Base-by-base conservation (phyloP, 2,888 invertebrate species). In the Pachycephus smyrnensis region DNA sequence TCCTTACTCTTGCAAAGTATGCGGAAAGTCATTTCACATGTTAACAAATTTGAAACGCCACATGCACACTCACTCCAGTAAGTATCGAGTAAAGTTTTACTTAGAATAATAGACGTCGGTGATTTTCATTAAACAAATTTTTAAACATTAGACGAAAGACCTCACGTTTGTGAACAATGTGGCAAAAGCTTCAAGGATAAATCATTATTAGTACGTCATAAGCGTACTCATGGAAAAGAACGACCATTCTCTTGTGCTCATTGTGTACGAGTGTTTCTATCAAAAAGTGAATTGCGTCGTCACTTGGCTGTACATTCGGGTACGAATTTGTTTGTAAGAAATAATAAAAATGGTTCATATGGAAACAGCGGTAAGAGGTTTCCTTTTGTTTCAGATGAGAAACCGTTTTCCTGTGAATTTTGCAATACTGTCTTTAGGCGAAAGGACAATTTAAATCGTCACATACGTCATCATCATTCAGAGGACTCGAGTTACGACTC, bases 361-460 rank as follows among this genome's bases (percentile, higher is more conserved):
- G 12, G 12, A 69, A 30, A 69, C 30, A 69, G 30, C 15, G 6
- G 40, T 15, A 40, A 40, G 15, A 40, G 15, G 15, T 40, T 40
- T 6, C 15, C 6, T 15, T 40, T 86, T 76, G 79, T 92, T 91
- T 76, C 88, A 95, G 96, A 94, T 87, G 93, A 93, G 6, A 94
- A 95, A 85, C 95, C 94, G 4, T 97, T 94, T 87, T 94, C 94
- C 32, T 97, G 97, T 89, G 93, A 93, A 81, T 93, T 95, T 36
- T 97, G 97, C 90, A 93, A 93, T 68, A 94, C 95, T 12, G 93
- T 93, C 69, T 96, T 96, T 88, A 92, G 95, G 73, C 93, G 97
- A 80, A 96, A 95, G 88, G 97, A 97, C 89, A 97, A 97, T 89
- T 92, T 97, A 80, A 94, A 94, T 80, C 93, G 97, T 0, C 97